phyloP scores from a whole-genome alignment of 37 sponge, comb jelly and placozoan species.

The Mnemiopsis leidyi region DNA sequence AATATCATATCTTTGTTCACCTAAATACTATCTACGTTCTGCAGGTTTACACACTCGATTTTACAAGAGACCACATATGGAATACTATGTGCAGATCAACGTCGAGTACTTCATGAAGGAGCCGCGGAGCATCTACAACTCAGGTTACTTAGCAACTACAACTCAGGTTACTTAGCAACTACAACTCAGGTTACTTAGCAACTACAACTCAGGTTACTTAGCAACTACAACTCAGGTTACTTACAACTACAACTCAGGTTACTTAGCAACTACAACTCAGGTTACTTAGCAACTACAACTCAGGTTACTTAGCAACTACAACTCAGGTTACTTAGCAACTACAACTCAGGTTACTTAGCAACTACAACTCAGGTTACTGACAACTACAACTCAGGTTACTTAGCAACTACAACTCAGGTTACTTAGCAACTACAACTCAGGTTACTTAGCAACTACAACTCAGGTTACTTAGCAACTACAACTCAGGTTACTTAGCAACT shows the following conservation, averaged over 20 bases:
- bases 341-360: slow-evolving; percentile 43
- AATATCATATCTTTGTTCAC: not conserved
- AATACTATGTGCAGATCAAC: slow-evolving; percentile 79
- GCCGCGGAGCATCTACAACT: slow-evolving; percentile 75
- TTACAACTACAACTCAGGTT: slow-evolving; percentile 70
- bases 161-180: slow-evolving; percentile 30
- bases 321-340: no score
- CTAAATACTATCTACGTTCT: not conserved
- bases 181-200: no score
- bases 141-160: slow-evolving; percentile 14
- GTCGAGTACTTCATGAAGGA: slow-evolving; percentile 73
- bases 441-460: slow-evolving; percentile 71
- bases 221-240: no score
- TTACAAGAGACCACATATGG: slow-evolving; percentile 81
- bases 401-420: slow-evolving; percentile 69
- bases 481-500: no score
- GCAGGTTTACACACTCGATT: slow-evolving; percentile 81
- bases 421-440: not conserved
- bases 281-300: slow-evolving; percentile 71
- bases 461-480: slow-evolving; percentile 7
- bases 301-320: slow-evolving; percentile 7
- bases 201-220: slow-evolving; percentile 66
- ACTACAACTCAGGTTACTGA: no score
- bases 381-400: slow-evolving; percentile 68
- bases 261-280: not conserved